Conservation (phyloP, 2,888 invertebrate species). For the Trachelus troglodyta region DNA sequence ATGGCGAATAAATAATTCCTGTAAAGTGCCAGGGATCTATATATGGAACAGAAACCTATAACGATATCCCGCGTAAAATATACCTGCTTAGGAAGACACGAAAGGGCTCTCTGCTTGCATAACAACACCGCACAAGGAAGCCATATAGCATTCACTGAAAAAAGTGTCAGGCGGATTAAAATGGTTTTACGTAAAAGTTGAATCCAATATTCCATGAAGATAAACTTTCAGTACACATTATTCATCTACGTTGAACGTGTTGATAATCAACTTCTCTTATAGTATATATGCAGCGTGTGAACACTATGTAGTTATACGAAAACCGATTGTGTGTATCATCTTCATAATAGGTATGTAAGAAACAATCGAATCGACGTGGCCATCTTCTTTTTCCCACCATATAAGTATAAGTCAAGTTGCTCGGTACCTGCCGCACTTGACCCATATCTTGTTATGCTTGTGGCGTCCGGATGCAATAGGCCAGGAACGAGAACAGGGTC, state of each 20-base stretch:
- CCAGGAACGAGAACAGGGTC: slow-evolving; percentile 3
- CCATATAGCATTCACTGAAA: slow-evolving; percentile 29
- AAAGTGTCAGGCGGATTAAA: slow-evolving; percentile 44
- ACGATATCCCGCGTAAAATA: background rate
- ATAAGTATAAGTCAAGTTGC: slow-evolving; percentile 45
- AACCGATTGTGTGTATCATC: background rate
- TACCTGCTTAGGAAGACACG: background rate
- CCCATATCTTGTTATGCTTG: slow-evolving; percentile 64
- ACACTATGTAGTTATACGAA: background rate
- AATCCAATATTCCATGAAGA: slow-evolving; percentile 41
- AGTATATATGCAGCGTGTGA: background rate
- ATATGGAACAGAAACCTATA: background rate
- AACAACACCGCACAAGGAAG: slow-evolving; percentile 37
- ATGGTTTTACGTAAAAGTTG: slow-evolving; percentile 58
- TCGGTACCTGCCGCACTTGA: slow-evolving; percentile 64
- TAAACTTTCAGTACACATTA: background rate
- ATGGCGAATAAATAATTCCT: background rate
- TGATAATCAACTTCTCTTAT: background rate
- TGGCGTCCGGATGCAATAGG: slow-evolving; percentile 59
- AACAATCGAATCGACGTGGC: slow-evolving; percentile 34
- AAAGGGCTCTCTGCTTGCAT: slow-evolving; percentile 30
- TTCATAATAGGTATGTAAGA: slow-evolving; percentile 7
- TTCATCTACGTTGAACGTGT: background rate
- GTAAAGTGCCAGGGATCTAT: background rate
- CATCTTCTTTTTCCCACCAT: slow-evolving; percentile 30